Base-by-base conservation (phyloP, 30 jellyfish, hydroid and myxozoan genomes). In the Haliclystus octoradiatus region DNA sequence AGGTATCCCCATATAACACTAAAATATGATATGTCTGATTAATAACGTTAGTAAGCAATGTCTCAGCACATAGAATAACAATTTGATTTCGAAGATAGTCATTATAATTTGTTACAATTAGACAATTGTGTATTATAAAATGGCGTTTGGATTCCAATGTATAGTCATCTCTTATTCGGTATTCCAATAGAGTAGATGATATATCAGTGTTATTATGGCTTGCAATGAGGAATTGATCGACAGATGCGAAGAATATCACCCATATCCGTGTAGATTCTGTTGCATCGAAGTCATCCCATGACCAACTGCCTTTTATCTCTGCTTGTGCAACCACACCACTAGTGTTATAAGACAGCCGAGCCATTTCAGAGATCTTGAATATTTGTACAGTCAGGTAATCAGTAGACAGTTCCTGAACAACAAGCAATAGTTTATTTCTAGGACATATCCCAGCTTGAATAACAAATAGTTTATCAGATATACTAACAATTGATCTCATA, bases 291-390 rank as follows among this genome's bases (percentile, higher is more conserved):
- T 84, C 95, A 60, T 79, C 95, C 96, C 96, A 83, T 0, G 96
- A 73, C 99, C 99, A 92, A 63, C 95, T 80, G 12, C 99, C 99
- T 72, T 83, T 78, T 34, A 92, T 86, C 57, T 92, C 99, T 12
- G 94, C 95, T 49, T 83, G 96, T 0, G 99, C 96, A 24, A 82
- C 72, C 3, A 92, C 84, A 2, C 95, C 95, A 66, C 95, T 83
- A 96, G 80, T 92, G 49, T 84, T 84, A 71, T 82, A 92, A 65
- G 99, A 82, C 65, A 83, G 53, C 25, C 65, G 93, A 19, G 96
- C 79, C 96, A 92, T 92, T 63, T 85, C 92, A n/a, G 92, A 66
- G 0, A 92, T 83, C 63, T 78, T 75, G 62, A 84, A 83, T 24
- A 92, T 64, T 34, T 83, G 94, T 49, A 92, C 51, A 1, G 95